Conservation (phyloP, 1,140 invertebrate genomes). For the Drosophila parvula region DNA sequence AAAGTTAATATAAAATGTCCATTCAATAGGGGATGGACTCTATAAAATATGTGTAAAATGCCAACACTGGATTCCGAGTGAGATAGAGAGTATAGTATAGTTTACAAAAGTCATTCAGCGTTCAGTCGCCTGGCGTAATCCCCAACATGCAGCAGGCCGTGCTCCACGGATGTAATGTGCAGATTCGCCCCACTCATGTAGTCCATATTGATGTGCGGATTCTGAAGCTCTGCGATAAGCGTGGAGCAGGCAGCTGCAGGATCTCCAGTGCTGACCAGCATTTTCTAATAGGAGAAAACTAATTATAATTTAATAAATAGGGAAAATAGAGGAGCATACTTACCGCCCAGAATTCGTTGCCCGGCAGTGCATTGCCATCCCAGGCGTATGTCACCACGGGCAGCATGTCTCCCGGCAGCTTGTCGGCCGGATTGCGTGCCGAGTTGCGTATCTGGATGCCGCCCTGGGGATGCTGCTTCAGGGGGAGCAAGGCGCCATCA, state of each 20-base stretch:
- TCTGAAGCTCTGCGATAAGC: conserved; percentile 86
- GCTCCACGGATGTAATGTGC: conserved; percentile 84
- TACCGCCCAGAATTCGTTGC: conserved; percentile 86
- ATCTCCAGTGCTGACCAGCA: conserved; percentile 84
- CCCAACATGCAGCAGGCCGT: conserved; percentile 85
- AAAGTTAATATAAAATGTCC: no score
- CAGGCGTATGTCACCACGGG: conserved; percentile 87
- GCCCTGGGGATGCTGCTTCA: conserved; percentile 47
- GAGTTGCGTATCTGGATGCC: conserved; percentile 65
- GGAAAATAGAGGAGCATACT: background rate
- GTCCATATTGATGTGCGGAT: conserved; percentile 85
- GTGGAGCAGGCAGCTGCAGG: conserved; percentile 87
- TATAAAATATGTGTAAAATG: background rate
- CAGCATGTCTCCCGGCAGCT: conserved; percentile 71
- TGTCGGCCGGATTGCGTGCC: conserved; percentile 64
- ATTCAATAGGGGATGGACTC: background rate
- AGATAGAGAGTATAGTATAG: no score
- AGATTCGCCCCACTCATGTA: conserved; percentile 84
- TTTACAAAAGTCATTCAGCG: no score
- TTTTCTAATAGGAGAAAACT: conserved; percentile 3
- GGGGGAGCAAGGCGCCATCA: conserved; percentile 50
- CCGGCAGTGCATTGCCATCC: conserved; percentile 88
- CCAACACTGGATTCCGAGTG: background rate
- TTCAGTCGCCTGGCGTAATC: conserved; percentile 80
- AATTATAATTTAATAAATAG: background rate